Evolutionary conservation across 2,797 vertebrate genomes (phyloP).

Genomic region (Sebastes steindachneri): DNA sequence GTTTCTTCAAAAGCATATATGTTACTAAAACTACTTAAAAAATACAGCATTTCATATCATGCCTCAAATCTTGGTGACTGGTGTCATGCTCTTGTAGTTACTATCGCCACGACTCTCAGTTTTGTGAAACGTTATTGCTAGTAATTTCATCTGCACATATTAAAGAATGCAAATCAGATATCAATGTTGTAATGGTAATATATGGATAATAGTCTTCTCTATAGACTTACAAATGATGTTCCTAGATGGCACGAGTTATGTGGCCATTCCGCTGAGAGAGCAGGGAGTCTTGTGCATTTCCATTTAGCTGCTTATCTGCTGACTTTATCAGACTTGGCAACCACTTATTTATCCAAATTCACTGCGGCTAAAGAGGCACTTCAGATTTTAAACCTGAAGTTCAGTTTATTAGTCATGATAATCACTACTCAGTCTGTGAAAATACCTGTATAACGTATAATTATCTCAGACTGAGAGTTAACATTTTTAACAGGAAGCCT

Average conservation of each 20-base stretch:
- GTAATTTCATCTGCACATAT: background rate
- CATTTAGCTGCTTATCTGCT: slow-evolving; percentile 7
- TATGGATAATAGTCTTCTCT: slow-evolving; percentile 1
- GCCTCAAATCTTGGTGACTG: background rate
- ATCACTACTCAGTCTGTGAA: background rate
- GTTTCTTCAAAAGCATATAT: background rate
- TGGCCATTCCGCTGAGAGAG: slow-evolving; percentile 10
- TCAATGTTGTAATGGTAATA: background rate
- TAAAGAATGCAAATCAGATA: background rate
- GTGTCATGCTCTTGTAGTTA: background rate
- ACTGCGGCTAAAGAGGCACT: slow-evolving; percentile 12
- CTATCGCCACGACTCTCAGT: too few species aligned
- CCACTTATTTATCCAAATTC: slow-evolving; percentile 27
- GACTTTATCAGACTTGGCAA: slow-evolving; percentile 1
- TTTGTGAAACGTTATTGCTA: background rate
- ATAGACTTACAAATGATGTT: background rate
- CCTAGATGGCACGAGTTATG: background rate
- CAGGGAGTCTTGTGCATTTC: background rate
- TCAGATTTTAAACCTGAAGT: background rate
- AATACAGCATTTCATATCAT: background rate
- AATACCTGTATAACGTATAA: background rate
- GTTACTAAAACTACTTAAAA: background rate
- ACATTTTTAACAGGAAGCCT: background rate
- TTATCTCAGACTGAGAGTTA: background rate
- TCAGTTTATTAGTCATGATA: background rate